These are phyloP conservation scores for Bilobella aurantiaca DNA, from an alignment of 1,140 invertebrate genomes.

Conservation along the genomic window DNA sequence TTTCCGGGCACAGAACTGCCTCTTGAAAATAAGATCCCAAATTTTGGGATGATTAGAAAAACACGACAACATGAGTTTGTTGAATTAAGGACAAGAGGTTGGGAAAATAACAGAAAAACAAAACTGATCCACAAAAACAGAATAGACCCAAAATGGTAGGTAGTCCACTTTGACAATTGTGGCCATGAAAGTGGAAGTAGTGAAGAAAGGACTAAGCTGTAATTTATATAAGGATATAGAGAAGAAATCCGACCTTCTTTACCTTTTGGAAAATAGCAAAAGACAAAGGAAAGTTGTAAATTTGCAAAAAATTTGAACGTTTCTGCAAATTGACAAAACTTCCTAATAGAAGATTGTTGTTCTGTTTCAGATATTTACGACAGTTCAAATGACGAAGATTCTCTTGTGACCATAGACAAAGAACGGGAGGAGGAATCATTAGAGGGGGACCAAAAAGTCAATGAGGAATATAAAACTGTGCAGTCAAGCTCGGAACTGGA, in stretches of 20 bases:
- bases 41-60: background rate
- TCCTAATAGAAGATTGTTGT: background rate
- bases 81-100: background rate
- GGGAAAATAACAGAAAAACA: too few species aligned
- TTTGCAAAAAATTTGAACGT: background rate
- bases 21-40: slow-evolving; percentile 7
- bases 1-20: background rate
- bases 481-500: too few species aligned
- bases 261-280: background rate
- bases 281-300: background rate
- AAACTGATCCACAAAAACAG: too few species aligned
- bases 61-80: background rate
- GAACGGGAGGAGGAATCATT: too few species aligned
- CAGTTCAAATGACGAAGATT: too few species aligned
- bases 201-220: background rate
- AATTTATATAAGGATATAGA: background rate
- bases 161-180: background rate
- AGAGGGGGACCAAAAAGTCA: too few species aligned
- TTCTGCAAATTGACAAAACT: background rate
- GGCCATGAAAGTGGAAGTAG: background rate
- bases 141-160: background rate
- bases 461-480: too few species aligned
- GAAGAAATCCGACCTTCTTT: background rate
- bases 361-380: background rate
- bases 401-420: too few species aligned